Percentiles rank a stretch among this genome's conserved stretches.
Conservation (phyloP, 2,888 invertebrate species). For the Serrognathus titanus region DNA sequence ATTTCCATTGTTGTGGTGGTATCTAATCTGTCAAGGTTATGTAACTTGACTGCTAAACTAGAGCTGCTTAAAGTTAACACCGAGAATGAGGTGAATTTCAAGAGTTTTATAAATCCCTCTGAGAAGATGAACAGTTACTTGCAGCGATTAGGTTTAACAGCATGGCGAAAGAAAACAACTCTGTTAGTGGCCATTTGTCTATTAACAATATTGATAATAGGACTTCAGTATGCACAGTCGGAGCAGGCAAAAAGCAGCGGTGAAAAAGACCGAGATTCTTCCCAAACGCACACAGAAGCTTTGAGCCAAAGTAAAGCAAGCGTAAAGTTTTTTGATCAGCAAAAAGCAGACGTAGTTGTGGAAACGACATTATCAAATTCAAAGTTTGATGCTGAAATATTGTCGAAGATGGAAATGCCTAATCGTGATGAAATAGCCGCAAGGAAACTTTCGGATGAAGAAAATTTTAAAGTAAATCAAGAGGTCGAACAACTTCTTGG, state of each 20-base stretch:
- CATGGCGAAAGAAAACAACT: constrained; percentile 52
- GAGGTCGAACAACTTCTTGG: constrained; percentile 47
- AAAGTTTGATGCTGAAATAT: constrained; percentile 10
- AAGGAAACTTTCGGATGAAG: constrained; percentile 20
- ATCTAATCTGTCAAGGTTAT: no score
- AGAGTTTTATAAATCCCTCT: no score
- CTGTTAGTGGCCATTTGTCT: constrained; percentile 45
- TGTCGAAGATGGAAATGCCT: constrained; percentile 44
- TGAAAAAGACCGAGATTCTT: constrained; percentile 15
- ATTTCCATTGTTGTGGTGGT: no score
- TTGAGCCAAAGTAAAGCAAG: constrained; percentile 27
- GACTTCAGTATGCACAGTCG: constrained; percentile 47
- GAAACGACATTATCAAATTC: constrained; percentile 2
- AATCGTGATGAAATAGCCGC: constrained; percentile 41
- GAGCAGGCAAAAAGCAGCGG: constrained; percentile 23
- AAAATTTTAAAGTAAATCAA: constrained; percentile 24
- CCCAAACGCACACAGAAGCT: constrained; percentile 7
- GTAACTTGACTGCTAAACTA: no score
- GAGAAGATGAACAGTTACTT: constrained; percentile 23
- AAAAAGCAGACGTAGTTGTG: constrained; percentile 2
- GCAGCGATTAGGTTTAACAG: constrained; percentile 48
- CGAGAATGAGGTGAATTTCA: no score
- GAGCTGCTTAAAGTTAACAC: no score
- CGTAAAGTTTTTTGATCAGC: constrained; percentile 21
- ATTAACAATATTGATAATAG: constrained; percentile 48